Conservation (phyloP, 2,888 invertebrate species). For the Phyllotreta cruciferae region DNA sequence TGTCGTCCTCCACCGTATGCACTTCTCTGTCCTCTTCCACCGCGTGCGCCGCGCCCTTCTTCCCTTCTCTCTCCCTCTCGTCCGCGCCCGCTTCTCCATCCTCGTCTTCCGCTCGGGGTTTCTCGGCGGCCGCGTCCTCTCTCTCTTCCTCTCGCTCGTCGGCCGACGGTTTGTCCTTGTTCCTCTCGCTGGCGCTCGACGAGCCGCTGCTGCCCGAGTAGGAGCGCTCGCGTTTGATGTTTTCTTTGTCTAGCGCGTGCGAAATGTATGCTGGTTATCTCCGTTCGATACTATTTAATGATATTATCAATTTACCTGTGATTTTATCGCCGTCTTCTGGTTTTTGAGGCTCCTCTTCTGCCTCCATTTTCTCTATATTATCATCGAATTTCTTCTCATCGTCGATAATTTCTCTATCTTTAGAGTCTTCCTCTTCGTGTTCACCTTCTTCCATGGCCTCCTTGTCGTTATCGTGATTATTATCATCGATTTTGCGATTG, state of each 20-base stretch:
- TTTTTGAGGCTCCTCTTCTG: slow-evolving; percentile 16
- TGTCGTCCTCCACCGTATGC: slow-evolving; percentile 62
- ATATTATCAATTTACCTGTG: slow-evolving; percentile 20
- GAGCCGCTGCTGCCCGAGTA: slow-evolving; percentile 64
- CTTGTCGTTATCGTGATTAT: slow-evolving; percentile 29
- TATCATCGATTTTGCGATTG: slow-evolving; percentile 58
- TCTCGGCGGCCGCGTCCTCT: slow-evolving; percentile 52
- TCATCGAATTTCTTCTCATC: slow-evolving; percentile 48
- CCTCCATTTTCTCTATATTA: slow-evolving; percentile 22
- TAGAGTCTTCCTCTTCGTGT: slow-evolving; percentile 52
- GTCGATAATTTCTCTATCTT: slow-evolving; percentile 42
- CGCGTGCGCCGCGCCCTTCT: slow-evolving; percentile 13
- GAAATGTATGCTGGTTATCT: neutral
- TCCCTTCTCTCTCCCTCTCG: slow-evolving; percentile 40
- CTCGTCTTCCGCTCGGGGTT: slow-evolving; percentile 43
- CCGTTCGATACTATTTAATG: too few relatives aligned
- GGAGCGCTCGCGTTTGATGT: slow-evolving; percentile 61
- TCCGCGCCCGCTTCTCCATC: slow-evolving; percentile 53
- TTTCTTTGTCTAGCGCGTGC: slow-evolving; percentile 27
- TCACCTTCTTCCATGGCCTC: slow-evolving; percentile 53
- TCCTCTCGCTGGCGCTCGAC: slow-evolving; percentile 50
- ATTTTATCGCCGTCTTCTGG: slow-evolving; percentile 35
- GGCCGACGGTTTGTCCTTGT: too few relatives aligned
- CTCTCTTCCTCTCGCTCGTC: slow-evolving; percentile 55
- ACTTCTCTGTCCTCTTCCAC: slow-evolving; percentile 53